A percentile compares a stretch with the other conserved stretches of the same genome.
Evolutionary conservation across 2,113 vertebrate species (phyloP).

Genomic region (Pandion haliaetus): DNA sequence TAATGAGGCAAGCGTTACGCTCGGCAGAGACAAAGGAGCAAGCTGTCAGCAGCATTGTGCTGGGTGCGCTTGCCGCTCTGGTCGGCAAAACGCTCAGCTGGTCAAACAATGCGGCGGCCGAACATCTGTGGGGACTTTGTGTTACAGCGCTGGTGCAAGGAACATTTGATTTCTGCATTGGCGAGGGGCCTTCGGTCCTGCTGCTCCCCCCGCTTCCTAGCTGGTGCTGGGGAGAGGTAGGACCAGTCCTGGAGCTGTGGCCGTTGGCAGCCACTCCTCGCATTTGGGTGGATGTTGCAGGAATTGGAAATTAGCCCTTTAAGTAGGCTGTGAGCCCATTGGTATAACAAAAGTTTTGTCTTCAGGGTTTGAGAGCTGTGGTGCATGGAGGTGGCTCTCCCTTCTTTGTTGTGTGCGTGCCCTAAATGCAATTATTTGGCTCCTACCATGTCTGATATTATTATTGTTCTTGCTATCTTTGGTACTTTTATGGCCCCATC

Average conservation of each 20-base stretch:
- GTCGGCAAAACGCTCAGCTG: neutral
- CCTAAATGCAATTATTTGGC: conserved; percentile 65
- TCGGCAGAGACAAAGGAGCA: neutral
- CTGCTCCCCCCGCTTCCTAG: neutral
- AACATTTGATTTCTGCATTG: neutral
- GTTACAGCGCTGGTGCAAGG: neutral
- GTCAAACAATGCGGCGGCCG: neutral
- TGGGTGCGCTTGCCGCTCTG: neutral
- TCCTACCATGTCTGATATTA: conserved; percentile 61
- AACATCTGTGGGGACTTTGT: neutral
- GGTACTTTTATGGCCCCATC: conserved; percentile 63
- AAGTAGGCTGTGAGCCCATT: neutral
- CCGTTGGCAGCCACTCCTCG: accelerated
- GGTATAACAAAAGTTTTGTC: neutral
- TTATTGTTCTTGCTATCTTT: conserved; percentile 67
- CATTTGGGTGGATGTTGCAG: neutral
- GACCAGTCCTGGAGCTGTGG: neutral
- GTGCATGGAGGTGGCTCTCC: conserved; percentile 28
- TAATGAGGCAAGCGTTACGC: neutral
- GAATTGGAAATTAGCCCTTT: neutral
- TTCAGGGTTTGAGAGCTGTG: neutral
- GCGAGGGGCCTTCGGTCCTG: accelerated
- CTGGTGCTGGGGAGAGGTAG: neutral
- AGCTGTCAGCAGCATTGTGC: neutral
- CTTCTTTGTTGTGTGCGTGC: conserved; percentile 6